A percentile compares a stretch with the other conserved stretches of the same genome.
Conservation (phyloP, 2,888 invertebrate species). For the Andrena trimmerana region DNA sequence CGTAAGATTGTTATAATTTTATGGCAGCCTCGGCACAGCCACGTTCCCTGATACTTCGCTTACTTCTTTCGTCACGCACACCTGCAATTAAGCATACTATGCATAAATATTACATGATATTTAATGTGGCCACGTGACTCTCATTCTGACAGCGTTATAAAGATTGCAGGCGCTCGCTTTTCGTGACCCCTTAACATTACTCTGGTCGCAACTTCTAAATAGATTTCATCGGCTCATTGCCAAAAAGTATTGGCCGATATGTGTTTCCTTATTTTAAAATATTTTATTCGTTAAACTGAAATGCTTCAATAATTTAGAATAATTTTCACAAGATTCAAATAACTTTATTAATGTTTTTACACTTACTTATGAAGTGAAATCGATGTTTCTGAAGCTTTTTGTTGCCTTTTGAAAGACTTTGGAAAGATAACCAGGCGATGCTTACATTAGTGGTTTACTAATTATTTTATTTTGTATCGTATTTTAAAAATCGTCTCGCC, state of each 20-base stretch:
- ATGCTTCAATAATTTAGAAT: too few relatives aligned
- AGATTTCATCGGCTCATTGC: neutral
- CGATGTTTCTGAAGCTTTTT: neutral
- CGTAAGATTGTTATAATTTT: conserved; percentile 29
- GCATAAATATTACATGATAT: conserved; percentile 41
- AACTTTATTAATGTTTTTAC: neutral
- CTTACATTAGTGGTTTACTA: neutral
- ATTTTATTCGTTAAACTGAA: too few relatives aligned
- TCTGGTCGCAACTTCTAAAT: neutral
- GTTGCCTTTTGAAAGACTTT: neutral
- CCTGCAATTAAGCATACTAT: conserved; percentile 39
- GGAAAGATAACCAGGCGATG: neutral
- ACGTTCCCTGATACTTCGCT: conserved; percentile 23
- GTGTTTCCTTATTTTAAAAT: too few relatives aligned
- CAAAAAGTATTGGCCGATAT: neutral
- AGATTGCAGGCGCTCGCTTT: neutral
- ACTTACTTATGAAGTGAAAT: neutral
- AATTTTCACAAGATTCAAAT: too few relatives aligned
- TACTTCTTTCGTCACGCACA: conserved; percentile 42
- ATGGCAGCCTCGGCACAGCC: neutral
- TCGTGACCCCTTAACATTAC: conserved; percentile 7
- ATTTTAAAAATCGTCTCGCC: neutral
- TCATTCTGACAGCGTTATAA: conserved; percentile 15
- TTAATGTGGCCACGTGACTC: conserved; percentile 33
- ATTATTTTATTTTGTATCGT: neutral